These are phyloP conservation scores for Neogale vison DNA, from an alignment of 2,113 vertebrate species.

Conservation along the genomic window DNA sequence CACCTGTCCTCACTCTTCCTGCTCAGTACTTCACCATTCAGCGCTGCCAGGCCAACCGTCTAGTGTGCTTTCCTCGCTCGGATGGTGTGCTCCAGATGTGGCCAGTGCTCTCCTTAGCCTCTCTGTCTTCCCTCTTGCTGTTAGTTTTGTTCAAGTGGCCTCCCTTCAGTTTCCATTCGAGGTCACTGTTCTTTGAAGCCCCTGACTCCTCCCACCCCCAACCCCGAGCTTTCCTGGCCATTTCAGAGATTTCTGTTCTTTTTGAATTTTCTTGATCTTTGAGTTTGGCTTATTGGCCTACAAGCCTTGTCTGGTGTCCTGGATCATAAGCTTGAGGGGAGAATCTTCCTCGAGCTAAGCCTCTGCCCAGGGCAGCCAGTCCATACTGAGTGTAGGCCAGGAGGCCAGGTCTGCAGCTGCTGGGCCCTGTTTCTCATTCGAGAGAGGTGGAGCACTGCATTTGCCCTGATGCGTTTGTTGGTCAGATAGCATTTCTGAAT, in stretches of 20 bases:
- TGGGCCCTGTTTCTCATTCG: background rate
- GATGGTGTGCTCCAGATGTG: background rate
- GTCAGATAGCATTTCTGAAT: background rate
- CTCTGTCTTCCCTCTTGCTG: background rate
- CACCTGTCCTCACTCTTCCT: background rate
- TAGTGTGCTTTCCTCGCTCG: background rate
- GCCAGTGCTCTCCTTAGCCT: background rate
- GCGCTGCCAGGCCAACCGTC: background rate
- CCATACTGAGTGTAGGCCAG: background rate
- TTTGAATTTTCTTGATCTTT: background rate
- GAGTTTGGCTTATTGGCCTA: background rate
- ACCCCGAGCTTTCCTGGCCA: background rate
- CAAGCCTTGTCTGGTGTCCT: background rate
- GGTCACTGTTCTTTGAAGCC: background rate
- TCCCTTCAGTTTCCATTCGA: background rate
- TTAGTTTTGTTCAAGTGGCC: too few relatives aligned
- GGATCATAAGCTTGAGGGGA: background rate
- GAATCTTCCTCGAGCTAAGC: background rate
- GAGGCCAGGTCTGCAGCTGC: background rate
- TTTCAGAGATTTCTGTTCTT: background rate
- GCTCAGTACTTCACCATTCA: background rate
- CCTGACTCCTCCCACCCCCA: background rate
- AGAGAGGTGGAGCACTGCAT: background rate
- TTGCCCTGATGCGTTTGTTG: background rate
- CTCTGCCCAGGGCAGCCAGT: fast-evolving